Base-by-base conservation (phyloP, 64 coral and sea anemone species). In the Hydrozoanthus tunicans region DNA sequence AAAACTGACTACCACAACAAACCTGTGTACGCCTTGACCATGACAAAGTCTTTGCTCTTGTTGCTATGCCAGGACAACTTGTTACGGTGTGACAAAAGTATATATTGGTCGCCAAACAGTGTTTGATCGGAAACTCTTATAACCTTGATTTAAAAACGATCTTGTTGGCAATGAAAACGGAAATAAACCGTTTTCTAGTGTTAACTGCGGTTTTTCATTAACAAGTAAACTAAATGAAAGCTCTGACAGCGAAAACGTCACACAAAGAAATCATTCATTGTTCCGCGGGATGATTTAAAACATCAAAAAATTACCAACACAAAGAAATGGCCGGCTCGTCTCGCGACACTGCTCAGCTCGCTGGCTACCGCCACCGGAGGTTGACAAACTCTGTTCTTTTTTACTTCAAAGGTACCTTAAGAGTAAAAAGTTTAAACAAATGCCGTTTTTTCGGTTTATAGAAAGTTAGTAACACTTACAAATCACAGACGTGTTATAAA, bases 11-110 rank as follows among this genome's bases (percentile, higher is more conserved):
- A 73, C 9, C n/a, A 15, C 73, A 88, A 73, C 57, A 74, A 74
- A 88, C 84, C 84, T 88, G 84, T 88, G 58, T 88, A 88, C 12
- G 68, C 84, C 67, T 73, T 23, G 60, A 88, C 68, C 84, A 88
- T 88, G 64, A 57, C 57, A 20, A 1, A 85, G n/a, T 7, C 12
- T 53, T 88, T 60, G 11, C 55, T 88, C 12, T 9, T 25, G 69
- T 88, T 74, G 23, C 54, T 59, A 88, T 55, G 51, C 9, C 65
- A 20, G 7, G 65, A 63, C 51, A 51, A 82, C 4, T 43, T 65
- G 60, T 17, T 73, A 11, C 25, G 70, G 74, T 10, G 55, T 51
- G 10, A 4, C 27, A 43, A 10, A 51, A 76, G 27, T 51, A 32
- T 11, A 43, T 43, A 43, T 43, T 43, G 32, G 32, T 26, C 11